Evolutionary conservation across 1,140 invertebrate species (phyloP), one percentile per base, ranked within the genome.

Genomic region (Sarcophaga bullata): DNA sequence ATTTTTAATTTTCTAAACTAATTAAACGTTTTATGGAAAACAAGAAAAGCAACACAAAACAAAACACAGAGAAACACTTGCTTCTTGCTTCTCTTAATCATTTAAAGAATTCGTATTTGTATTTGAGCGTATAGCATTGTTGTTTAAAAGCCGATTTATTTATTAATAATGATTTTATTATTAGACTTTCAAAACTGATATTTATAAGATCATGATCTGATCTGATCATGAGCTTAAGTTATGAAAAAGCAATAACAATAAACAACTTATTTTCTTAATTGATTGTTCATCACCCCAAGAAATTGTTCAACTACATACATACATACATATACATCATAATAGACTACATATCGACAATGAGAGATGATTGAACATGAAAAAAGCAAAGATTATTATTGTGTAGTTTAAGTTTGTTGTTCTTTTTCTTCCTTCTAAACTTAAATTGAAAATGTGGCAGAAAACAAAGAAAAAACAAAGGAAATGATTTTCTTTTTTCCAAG

Each of bases 121-220:
- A 37, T 37, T 37, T 37, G 25, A 37, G 25, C 25, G 25, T 37
- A 37, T 37, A 37, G 25, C 4, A 4, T 37, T 37, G 25, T 37
- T 37, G 25, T 37, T 37, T 37, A 37, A 37, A 37, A 37, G 4
- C 1, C 25, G 4, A 37, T 37, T 37, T 37, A 37, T 37, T 2
- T 1, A 37, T 2, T 37, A 37, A 37, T 37, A 37, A 37, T 37
- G 25, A 37, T 37, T 37, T 37, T 37, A 37, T 37, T 37, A n/a
- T n/a, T 17, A 76, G n/a, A 76, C 47, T 49, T 50, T 76, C 47
- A 76, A 76, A 76, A 76, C 48, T 76, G 73, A 76, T 76, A 76
- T 76, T 76, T 76, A 76, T 76, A 76, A 76, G 73, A 76, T 76
- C 73, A 76, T 76, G 48, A 76, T 76, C 9, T 76, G 48, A 50